Base-by-base conservation (phyloP, 2,888 invertebrate species). In the Agonopterix heracliana region DNA sequence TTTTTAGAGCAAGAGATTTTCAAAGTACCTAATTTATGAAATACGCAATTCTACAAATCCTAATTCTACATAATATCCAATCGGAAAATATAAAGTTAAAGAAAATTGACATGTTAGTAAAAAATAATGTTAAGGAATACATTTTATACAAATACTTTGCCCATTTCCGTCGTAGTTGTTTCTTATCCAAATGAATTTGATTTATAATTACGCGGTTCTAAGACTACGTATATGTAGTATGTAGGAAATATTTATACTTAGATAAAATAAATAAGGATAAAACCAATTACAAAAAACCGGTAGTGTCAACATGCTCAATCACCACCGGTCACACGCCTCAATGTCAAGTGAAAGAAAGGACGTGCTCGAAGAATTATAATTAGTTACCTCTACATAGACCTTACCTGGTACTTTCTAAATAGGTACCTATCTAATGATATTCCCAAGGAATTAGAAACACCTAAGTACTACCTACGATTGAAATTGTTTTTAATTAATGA, bases 291-390 rank as follows among this genome's bases (percentile, higher is more conserved):
- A 26, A 26, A 26, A 43, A 49, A 42, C 53, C 52, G 52, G 54
- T 55, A 62, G 54, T 71, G 76, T 78, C 77, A 80, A 79, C 77
- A 81, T 84, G 73, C 76, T 77, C 69, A 60, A 68, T 59, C 55
- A 52, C 63, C 67, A 77, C 74, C 73, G 72, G 76, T 76, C 78
- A 71, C 61, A 66, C 58, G 62, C 67, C 67, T 75, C 85, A 86
- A 85, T 86, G 87, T 86, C 85, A 86, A 83, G 79, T 79, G 76
- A 86, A 78, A 79, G 79, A 85, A 72, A 67, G 72, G 74, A 75
- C 73, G 67, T 75, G 70, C 63, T 58, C 57, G 51, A 60, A 53
- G 68, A 74, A 75, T 71, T 60, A 57, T 67, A 74, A 74, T 73
- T 70, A 71, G 60, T 55, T 59, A 54, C 51, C 54, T 51, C 46